Base-by-base conservation (phyloP, 1,140 invertebrate genomes). In the Mizuhopecten yessoensis region DNA sequence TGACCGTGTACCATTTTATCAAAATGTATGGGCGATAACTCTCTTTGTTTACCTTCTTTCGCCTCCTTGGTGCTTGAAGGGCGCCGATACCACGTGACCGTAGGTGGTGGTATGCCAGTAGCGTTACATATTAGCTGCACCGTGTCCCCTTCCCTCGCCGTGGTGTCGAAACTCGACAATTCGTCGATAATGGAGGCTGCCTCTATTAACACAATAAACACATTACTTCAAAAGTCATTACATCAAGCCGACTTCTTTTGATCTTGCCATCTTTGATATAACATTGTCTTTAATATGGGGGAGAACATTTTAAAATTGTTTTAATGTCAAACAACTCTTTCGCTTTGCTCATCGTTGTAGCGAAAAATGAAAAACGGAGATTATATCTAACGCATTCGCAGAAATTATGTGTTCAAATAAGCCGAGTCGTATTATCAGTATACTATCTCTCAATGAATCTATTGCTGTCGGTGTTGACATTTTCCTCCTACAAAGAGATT, bases 111-210 rank as follows among this genome's bases (percentile, higher is more conserved):
- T 13, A 95, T 92, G 9, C 95, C 95, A 9, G 94, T 94, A 17
- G 94, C 95, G 90, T 95, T 95, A 91, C 95, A 96, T 29, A 94
- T 89, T 23, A 96, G 90, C 34, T 92, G 93, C 0, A 95, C 94
- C 15, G 92, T 95, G 34, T 93, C 92, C 5, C 95, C 94, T 90
- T 96, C 95, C 86, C 92, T 89, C 15, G 93, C 93, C 20, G 86
- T 91, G 42, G 93, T 87, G n/a, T 88, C 88, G 15, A 34, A 87
- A 10, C 88, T 93, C 0, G 92, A 89, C 33, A 87, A 34, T 29
- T 91, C 90, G 0, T 87, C 86, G 9, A 91, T 89, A 34, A 95
- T 92, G n/a, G 34, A 86, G 3, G 94, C 93, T 0, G 94, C 92
- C 33, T 94, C 94, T 95, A 90, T n/a, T 86, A 90, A 75, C 57